Percentiles rank a stretch among this genome's conserved stretches.
These are phyloP conservation scores for Polydrusus tereticollis DNA, from an alignment of 2,888 invertebrate genomes.

Conservation along the genomic window DNA sequence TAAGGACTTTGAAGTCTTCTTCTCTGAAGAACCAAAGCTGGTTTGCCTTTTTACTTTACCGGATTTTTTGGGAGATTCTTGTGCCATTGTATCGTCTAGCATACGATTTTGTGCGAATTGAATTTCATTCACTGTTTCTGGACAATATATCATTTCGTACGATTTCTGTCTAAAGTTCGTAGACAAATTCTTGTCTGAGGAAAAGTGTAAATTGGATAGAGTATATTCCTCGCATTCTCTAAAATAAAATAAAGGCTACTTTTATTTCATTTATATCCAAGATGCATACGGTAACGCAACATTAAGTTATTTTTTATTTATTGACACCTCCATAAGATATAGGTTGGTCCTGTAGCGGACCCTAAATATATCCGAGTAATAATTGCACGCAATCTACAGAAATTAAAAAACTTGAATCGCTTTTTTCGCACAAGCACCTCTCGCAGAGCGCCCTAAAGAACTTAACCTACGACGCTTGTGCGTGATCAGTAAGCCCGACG, in stretches of 20 bases:
- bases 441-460: too few species aligned
- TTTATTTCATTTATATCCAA: background rate
- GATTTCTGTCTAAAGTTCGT: conserved; percentile 50
- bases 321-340: too few species aligned
- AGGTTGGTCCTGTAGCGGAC: too few species aligned
- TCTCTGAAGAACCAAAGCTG: conserved; percentile 58
- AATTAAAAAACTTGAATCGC: too few species aligned
- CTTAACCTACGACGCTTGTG: too few species aligned
- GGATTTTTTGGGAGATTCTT: conserved; percentile 57
- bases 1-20: conserved; percentile 52
- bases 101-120: conserved; percentile 65
- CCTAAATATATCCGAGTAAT: too few species aligned
- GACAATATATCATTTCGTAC: conserved; percentile 65
- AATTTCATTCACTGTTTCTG: conserved; percentile 62
- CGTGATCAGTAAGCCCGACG: too few species aligned
- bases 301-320: too few species aligned
- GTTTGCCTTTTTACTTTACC: conserved; percentile 61
- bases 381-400: too few species aligned
- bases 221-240: conserved; percentile 52
- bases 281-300: background rate
- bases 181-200: conserved; percentile 52
- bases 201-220: conserved; percentile 47
- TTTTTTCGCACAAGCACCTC: too few species aligned
- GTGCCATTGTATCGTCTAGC: conserved; percentile 58
- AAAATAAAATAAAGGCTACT: conserved; percentile 4